phyloP scores from a whole-genome alignment of 92 coral and sea anemone genomes.

The Umimayanthus kanabou region DNA sequence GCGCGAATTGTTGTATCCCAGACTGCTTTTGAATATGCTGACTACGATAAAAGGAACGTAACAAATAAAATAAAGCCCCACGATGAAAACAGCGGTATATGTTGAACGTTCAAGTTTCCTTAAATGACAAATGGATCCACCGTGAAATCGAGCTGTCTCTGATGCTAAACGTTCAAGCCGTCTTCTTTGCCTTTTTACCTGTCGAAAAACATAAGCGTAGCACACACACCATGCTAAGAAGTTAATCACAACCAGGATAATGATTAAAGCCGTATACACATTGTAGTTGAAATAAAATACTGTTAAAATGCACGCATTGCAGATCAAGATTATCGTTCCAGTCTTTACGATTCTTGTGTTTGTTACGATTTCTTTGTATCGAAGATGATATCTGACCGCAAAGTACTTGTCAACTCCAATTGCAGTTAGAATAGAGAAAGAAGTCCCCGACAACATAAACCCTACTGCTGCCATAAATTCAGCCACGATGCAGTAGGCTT shows the following conservation, averaged over 20 bases:
- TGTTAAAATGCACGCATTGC: constrained; percentile 7
- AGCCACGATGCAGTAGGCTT: constrained; percentile 27
- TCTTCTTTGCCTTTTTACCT: neutral
- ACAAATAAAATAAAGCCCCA: constrained; percentile 29
- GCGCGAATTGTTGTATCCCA: constrained; percentile 5
- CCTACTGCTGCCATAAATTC: constrained; percentile 39
- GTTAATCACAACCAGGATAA: constrained; percentile 20
- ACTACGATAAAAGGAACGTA: constrained; percentile 30
- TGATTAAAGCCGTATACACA: constrained; percentile 9
- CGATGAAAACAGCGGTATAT: constrained; percentile 14
- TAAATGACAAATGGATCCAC: neutral
- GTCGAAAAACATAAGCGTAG: constrained; percentile 14
- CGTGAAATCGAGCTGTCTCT: constrained; percentile 10
- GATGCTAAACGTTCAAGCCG: neutral
- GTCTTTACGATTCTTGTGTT: neutral
- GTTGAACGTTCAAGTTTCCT: constrained; percentile 11
- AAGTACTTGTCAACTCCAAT: constrained; percentile 20
- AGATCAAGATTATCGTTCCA: neutral
- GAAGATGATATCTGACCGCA: constrained; percentile 22
- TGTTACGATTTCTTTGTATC: constrained; percentile 24
- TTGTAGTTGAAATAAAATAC: constrained; percentile 26
- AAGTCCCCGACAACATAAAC: constrained; percentile 31
- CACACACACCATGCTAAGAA: constrained; percentile 24
- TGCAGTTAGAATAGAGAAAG: constrained; percentile 21
- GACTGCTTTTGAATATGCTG: constrained; percentile 17